A percentile compares a stretch with the other conserved stretches of the same genome.
phyloP scores from a whole-genome alignment of 2,888 invertebrate genomes.

The Dioctria rufipes region DNA sequence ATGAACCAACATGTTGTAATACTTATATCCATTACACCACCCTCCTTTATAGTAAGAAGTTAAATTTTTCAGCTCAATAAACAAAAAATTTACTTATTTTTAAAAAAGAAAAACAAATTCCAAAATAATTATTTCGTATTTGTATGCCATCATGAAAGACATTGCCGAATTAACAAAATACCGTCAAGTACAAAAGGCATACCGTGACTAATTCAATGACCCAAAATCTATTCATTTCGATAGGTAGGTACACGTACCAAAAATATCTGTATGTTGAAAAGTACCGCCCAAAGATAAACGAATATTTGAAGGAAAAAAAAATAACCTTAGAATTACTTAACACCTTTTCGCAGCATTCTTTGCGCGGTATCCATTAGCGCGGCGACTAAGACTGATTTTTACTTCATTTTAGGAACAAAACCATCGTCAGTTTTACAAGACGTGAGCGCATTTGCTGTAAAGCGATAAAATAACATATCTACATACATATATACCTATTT shows the following conservation, averaged over 20 bases:
- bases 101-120: no score
- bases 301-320: not conserved
- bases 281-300: conserved; percentile 30
- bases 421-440: no score
- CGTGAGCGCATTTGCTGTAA: no score
- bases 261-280: not conserved
- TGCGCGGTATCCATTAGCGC: not conserved
- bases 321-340: conserved; percentile 20
- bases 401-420: not conserved
- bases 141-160: no score
- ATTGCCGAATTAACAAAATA: no score
- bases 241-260: not conserved
- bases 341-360: conserved; percentile 14
- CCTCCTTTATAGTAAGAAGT: no score
- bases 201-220: conserved; percentile 29
- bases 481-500: not conserved
- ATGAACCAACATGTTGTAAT: no score
- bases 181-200: not conserved
- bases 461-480: no score
- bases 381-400: conserved; percentile 1
- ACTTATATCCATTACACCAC: no score
- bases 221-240: conserved; percentile 3
- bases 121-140: no score
- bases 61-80: no score
- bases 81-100: no score